phyloP scores from a whole-genome alignment of 2,113 vertebrate species.

The Promerops cafer region DNA sequence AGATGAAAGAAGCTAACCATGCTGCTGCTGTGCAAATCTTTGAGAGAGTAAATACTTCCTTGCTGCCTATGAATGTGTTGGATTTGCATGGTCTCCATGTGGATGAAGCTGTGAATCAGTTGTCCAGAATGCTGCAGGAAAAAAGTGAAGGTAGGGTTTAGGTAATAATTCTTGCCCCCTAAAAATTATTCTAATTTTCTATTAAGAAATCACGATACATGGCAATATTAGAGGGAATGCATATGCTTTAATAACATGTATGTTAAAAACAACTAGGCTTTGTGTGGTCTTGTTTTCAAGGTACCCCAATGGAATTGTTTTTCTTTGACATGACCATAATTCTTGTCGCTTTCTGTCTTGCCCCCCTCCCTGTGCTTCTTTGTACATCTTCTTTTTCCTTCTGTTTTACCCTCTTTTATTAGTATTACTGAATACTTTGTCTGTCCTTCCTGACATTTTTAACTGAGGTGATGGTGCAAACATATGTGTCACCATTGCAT shows the following conservation, averaged over 20 bases:
- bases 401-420: not conserved
- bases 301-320: not conserved
- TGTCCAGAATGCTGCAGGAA: constrained; percentile 79
- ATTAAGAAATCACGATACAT: not conserved
- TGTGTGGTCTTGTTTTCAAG: not conserved
- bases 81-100: constrained; percentile 97
- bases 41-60: constrained; percentile 84
- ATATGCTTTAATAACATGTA: not conserved
- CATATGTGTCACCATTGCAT: not conserved
- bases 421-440: not conserved
- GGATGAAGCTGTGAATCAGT: constrained; percentile 85
- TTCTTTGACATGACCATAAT: not conserved
- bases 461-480: not conserved
- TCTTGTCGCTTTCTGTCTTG: not conserved
- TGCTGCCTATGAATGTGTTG: constrained; percentile 89
- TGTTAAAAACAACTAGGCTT: not conserved
- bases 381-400: not conserved
- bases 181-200: not conserved
- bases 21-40: constrained; percentile 90
- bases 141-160: constrained; percentile 82
- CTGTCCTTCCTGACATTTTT: not conserved
- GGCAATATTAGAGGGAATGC: not conserved
- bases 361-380: rapidly evolving
- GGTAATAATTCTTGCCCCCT: not conserved
- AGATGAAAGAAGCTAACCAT: constrained; percentile 90